Conservation (phyloP, 1,140 invertebrate species). For the Heliothis virescens region DNA sequence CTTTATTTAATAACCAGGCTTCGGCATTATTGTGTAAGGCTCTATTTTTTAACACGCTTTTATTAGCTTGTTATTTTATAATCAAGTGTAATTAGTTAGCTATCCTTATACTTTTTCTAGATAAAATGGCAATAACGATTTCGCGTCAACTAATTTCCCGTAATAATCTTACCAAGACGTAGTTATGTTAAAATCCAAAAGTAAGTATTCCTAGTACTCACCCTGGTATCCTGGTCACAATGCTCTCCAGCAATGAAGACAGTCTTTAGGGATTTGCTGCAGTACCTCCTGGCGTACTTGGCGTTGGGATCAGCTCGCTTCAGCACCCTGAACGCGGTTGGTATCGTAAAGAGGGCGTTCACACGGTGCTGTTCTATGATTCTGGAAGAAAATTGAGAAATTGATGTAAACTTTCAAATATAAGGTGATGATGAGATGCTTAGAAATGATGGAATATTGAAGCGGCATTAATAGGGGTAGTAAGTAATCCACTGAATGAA, state of each 20-base stretch:
- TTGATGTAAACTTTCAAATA: neutral
- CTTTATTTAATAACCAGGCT: too few relatives aligned
- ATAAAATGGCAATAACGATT: too few relatives aligned
- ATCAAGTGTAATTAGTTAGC: too few relatives aligned
- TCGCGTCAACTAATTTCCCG: too few relatives aligned
- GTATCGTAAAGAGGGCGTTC: constrained; percentile 94
- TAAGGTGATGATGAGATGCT: neutral
- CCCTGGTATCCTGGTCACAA: constrained; percentile 95
- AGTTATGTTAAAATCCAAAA: neutral
- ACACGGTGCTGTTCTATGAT: constrained; percentile 95
- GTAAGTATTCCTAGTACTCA: constrained; percentile 50
- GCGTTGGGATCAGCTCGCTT: constrained; percentile 91
- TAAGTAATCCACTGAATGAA: too few relatives aligned
- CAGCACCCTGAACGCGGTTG: constrained; percentile 95
- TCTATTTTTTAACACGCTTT: too few relatives aligned
- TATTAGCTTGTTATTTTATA: too few relatives aligned
- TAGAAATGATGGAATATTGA: neutral
- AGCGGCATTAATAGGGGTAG: too few relatives aligned
- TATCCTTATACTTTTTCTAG: too few relatives aligned
- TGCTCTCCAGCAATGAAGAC: constrained; percentile 97
- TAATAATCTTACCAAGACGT: too few relatives aligned
- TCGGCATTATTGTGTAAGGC: too few relatives aligned
- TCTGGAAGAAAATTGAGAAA: constrained; percentile 83
- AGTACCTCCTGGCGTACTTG: constrained; percentile 89
- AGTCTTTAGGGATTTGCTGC: constrained; percentile 90